phyloP scores from a whole-genome alignment of 2,797 vertebrate genomes.

The Rhodeus uyekii region DNA sequence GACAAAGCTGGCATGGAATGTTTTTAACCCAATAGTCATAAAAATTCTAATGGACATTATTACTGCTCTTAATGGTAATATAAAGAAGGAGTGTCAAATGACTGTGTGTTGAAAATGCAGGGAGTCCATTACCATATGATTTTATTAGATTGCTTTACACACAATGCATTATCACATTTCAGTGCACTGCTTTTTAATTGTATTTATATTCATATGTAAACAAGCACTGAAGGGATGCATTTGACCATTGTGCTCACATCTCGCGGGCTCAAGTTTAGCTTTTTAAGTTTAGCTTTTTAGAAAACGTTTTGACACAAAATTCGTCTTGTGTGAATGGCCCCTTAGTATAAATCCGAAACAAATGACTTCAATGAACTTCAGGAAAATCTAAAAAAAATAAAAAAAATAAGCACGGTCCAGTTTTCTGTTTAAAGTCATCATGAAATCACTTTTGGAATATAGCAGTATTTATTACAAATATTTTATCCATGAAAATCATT shows the following conservation, averaged over 20 bases:
- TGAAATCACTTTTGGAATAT: not conserved
- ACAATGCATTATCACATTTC: not conserved
- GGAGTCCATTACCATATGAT: conserved; percentile 5
- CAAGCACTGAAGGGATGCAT: not conserved
- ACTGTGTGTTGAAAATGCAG: not conserved
- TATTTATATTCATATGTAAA: not conserved
- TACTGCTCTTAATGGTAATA: not conserved
- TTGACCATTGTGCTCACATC: not conserved
- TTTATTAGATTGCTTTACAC: not conserved
- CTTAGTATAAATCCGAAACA: not conserved
- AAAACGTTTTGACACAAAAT: not conserved
- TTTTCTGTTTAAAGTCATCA: not conserved
- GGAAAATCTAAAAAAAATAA: too few species aligned
- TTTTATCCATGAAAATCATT: not conserved
- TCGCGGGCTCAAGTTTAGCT: not conserved
- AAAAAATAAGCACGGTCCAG: not conserved
- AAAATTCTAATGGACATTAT: not conserved
- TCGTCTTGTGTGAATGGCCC: not conserved
- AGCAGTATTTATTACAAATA: not conserved
- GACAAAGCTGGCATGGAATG: not conserved
- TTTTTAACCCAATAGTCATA: not conserved
- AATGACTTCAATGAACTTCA: not conserved
- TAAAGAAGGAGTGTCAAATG: not conserved
- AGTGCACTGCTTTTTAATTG: not conserved
- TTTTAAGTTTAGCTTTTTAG: not conserved